Percentiles rank a stretch among this genome's conserved stretches.
phyloP scores from a whole-genome alignment of 2,113 vertebrate species.

The Chelonoidis abingdonii region DNA sequence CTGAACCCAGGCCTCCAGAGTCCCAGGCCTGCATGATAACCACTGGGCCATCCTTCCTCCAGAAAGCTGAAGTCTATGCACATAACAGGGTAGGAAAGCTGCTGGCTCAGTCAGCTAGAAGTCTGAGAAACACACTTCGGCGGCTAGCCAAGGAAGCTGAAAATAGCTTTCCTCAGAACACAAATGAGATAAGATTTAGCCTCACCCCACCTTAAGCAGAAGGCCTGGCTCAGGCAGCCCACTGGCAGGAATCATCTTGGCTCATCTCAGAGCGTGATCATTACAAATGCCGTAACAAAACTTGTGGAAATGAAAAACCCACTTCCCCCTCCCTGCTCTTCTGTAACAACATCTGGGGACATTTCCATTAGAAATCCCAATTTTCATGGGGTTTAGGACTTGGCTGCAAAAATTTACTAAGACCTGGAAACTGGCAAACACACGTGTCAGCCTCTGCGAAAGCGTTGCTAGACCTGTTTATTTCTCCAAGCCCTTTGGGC shows the following conservation, averaged over 20 bases:
- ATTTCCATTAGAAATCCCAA: constrained; percentile 23
- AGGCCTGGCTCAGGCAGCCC: background rate
- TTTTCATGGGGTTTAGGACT: background rate
- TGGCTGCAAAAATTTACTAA: rapidly evolving
- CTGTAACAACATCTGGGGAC: constrained; percentile 62
- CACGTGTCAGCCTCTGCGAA: background rate
- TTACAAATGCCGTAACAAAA: constrained; percentile 15
- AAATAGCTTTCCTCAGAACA: constrained; percentile 33
- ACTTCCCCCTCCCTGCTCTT: constrained; percentile 51
- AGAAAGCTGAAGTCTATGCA: no score
- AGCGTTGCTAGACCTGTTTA: background rate
- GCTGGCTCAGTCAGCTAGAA: constrained; percentile 11
- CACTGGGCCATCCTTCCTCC: background rate
- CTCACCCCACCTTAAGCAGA: background rate
- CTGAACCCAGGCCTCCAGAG: background rate
- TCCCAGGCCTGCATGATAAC: background rate
- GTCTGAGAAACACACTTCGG: constrained; percentile 61
- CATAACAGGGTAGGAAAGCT: background rate
- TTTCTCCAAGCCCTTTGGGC: background rate
- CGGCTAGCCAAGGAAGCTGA: constrained; percentile 48
- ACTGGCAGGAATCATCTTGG: constrained; percentile 11
- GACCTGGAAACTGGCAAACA: background rate
- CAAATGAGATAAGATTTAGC: constrained; percentile 52
- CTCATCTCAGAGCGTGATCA: background rate
- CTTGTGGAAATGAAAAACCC: constrained; percentile 57